Percentiles rank a stretch among this genome's conserved stretches.
Evolutionary conservation across 2,888 invertebrate genomes (phyloP).

Genomic region (Gerris lacustris): DNA sequence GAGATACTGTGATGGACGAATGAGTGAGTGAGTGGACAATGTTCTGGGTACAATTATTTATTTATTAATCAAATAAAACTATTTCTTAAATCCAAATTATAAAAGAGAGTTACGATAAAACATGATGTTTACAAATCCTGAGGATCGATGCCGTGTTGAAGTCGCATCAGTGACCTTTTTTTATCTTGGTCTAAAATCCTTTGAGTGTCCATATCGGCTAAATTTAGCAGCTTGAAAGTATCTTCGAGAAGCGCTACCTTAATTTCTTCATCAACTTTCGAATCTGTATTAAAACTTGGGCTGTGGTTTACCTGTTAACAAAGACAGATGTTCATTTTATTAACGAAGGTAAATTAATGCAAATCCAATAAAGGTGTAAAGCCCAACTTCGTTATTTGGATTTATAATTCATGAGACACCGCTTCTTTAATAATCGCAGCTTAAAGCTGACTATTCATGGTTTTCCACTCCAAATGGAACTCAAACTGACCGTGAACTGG

Average conservation of each 20-base stretch:
- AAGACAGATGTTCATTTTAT: neutral
- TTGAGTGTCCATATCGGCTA: conserved; percentile 60
- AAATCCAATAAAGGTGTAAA: too few relatives aligned
- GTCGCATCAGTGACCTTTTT: conserved; percentile 54
- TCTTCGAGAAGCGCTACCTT: conserved; percentile 67
- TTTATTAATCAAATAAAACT: too few relatives aligned
- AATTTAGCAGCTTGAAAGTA: conserved; percentile 64
- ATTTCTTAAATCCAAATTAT: too few relatives aligned
- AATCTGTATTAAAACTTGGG: conserved; percentile 84
- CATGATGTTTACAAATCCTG: neutral
- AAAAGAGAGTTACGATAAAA: neutral
- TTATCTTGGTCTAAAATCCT: conserved; percentile 62
- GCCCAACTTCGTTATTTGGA: too few relatives aligned
- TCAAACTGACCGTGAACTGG: too few relatives aligned
- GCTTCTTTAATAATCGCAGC: conserved; percentile 8
- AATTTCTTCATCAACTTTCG: conserved; percentile 70
- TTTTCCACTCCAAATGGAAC: too few relatives aligned
- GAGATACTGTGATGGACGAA: too few relatives aligned
- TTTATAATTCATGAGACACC: neutral
- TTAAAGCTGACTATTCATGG: too few relatives aligned
- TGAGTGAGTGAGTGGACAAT: too few relatives aligned
- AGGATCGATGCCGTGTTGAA: conserved; percentile 32
- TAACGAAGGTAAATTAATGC: too few relatives aligned
- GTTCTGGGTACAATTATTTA: too few relatives aligned
- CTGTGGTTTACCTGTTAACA: conserved; percentile 68